A percentile compares a stretch with the other conserved stretches of the same genome.
phyloP scores from a whole-genome alignment of 2,113 vertebrate genomes.

The Hippotragus niger region DNA sequence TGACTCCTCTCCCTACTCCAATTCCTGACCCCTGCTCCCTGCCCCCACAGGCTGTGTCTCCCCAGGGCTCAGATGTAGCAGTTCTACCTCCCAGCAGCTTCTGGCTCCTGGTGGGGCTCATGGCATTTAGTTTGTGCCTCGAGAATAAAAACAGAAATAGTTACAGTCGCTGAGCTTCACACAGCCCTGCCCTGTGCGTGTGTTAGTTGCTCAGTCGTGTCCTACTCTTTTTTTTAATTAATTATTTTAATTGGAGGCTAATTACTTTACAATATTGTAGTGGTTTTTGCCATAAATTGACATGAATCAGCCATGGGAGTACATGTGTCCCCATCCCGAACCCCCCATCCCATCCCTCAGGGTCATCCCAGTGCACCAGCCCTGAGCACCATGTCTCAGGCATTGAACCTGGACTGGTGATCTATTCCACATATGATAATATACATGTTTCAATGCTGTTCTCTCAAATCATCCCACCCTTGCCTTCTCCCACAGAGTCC shows the following conservation, averaged over 20 bases:
- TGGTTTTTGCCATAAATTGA: not conserved
- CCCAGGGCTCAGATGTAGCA: not conserved
- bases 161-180: not conserved
- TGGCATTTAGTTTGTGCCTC: not conserved
- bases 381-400: not conserved
- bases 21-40: accelerated
- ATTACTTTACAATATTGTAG: not conserved
- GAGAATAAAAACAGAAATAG: not conserved
- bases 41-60: not conserved
- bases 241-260: not conserved
- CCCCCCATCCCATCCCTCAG: not conserved
- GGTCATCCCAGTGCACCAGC: not conserved
- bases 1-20: not conserved
- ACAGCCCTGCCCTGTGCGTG: not conserved
- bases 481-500: not conserved
- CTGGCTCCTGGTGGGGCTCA: not conserved
- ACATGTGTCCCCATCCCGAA: not conserved
- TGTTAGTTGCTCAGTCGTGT: not conserved
- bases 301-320: not conserved
- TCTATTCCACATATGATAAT: not conserved
- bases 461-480: not conserved
- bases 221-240: not conserved
- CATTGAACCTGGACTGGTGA: accelerated
- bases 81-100: not conserved
- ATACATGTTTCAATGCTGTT: not conserved